phyloP scores from a whole-genome alignment of 2,113 vertebrate genomes.

The Pseudopipra pipra region DNA sequence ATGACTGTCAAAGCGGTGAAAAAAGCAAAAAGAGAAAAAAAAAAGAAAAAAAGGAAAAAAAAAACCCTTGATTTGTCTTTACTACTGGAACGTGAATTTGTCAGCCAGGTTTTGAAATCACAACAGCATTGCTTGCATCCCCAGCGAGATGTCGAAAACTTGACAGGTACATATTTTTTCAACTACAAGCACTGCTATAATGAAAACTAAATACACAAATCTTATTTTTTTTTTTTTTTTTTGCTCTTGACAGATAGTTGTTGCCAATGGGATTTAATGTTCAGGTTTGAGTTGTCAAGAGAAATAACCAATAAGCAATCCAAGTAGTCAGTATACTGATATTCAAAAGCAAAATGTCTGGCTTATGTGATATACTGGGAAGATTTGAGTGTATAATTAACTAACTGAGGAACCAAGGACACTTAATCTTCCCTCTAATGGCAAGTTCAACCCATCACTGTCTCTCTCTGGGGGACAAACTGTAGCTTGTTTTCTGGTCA shows the following conservation, averaged over 20 bases:
- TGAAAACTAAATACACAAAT: constrained; percentile 96
- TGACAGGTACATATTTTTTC: constrained; percentile 96
- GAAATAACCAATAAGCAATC: constrained; percentile 95
- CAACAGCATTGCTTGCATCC: constrained; percentile 84
- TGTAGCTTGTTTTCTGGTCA: constrained; percentile 85
- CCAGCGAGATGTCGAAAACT: constrained; percentile 85
- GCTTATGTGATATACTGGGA: constrained; percentile 75
- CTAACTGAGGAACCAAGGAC: constrained; percentile 82
- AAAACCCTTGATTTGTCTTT: constrained; percentile 82
- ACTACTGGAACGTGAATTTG: constrained; percentile 86
- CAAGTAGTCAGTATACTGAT: constrained; percentile 80
- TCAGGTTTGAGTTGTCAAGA: constrained; percentile 91
- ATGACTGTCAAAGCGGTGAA: constrained; percentile 81
- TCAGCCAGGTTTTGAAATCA: constrained; percentile 91
- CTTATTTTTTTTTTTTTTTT: constrained; percentile 67
- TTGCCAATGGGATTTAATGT: constrained; percentile 92
- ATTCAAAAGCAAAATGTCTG: constrained; percentile 84
- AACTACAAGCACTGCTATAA: constrained; percentile 86
- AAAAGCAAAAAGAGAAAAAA: constrained; percentile 56
- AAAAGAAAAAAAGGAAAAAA: not conserved
- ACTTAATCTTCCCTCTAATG: constrained; percentile 94
- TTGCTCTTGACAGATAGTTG: constrained; percentile 82
- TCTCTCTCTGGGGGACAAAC: constrained; percentile 80
- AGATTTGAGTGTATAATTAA: constrained; percentile 94
- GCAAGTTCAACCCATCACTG: constrained; percentile 84